Percentiles rank a stretch among this genome's conserved stretches.
These are phyloP conservation scores for Rotaria socialis DNA, from an alignment of 2,888 invertebrate species.

Conservation along the genomic window DNA sequence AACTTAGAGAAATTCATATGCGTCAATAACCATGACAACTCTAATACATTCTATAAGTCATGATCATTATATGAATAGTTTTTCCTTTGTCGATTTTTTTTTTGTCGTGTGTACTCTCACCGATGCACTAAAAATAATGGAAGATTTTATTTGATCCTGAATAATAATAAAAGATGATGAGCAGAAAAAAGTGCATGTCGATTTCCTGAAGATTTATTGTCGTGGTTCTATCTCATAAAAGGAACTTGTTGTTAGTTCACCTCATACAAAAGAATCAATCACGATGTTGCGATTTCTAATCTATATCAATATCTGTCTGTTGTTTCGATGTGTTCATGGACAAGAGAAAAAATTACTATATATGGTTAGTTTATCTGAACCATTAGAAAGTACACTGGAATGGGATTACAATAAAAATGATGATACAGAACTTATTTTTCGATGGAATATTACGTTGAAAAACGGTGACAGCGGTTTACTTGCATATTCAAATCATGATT, in stretches of 20 bases:
- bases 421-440: background rate
- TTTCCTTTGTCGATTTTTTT: background rate
- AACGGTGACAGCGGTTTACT: background rate
- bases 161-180: background rate
- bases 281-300: background rate
- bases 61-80: background rate
- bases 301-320: background rate
- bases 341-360: background rate
- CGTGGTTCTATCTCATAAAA: background rate
- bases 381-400: background rate
- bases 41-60: background rate
- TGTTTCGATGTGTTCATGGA: background rate
- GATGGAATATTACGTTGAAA: background rate
- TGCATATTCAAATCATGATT: slow-evolving; percentile 14
- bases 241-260: no score
- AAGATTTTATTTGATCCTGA: background rate
- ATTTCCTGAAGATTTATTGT: background rate
- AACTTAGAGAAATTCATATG: background rate
- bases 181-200: background rate
- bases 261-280: background rate
- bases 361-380: background rate
- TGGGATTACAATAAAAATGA: background rate
- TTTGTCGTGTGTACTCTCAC: background rate
- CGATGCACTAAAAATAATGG: background rate
- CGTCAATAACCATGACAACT: background rate